Percentiles rank a stretch among this genome's conserved stretches.
Evolutionary conservation across 2,797 vertebrate genomes (phyloP).

Genomic region (Champsocephalus gunnari): DNA sequence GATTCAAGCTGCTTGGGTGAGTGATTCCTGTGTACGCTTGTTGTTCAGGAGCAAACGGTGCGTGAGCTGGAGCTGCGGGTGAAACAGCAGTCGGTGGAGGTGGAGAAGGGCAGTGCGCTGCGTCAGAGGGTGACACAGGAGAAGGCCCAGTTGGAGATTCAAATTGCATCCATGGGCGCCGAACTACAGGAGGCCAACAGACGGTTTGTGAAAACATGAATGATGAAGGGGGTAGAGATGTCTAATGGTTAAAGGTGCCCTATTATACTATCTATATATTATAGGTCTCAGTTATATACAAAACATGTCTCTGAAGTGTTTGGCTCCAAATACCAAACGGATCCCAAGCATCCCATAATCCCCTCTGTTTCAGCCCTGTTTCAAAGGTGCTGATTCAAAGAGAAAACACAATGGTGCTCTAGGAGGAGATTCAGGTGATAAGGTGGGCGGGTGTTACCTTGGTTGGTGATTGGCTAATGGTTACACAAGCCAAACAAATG

Average conservation of each 20-base stretch:
- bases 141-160: constrained; percentile 89
- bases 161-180: constrained; percentile 75
- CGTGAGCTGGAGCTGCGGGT: constrained; percentile 89
- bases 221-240: background rate
- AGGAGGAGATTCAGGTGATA: too few relatives aligned
- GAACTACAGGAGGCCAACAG: constrained; percentile 90
- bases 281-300: too few relatives aligned
- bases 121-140: constrained; percentile 90
- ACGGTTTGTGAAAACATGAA: constrained; percentile 64
- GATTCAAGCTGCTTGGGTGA: constrained; percentile 24
- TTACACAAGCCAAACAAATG: too few relatives aligned
- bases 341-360: too few relatives aligned
- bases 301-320: too few relatives aligned
- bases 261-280: too few relatives aligned
- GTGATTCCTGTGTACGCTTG: constrained; percentile 27
- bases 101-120: constrained; percentile 88
- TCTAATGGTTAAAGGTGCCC: background rate
- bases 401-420: too few relatives aligned
- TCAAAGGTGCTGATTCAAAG: too few relatives aligned
- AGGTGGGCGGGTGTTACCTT: too few relatives aligned
- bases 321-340: too few relatives aligned
- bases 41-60: constrained; percentile 86
- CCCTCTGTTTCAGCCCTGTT: too few relatives aligned
- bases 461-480: too few relatives aligned
- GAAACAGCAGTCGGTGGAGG: constrained; percentile 90